Conservation (phyloP, 2,888 invertebrate species). For the Schizotus pectinicornis region DNA sequence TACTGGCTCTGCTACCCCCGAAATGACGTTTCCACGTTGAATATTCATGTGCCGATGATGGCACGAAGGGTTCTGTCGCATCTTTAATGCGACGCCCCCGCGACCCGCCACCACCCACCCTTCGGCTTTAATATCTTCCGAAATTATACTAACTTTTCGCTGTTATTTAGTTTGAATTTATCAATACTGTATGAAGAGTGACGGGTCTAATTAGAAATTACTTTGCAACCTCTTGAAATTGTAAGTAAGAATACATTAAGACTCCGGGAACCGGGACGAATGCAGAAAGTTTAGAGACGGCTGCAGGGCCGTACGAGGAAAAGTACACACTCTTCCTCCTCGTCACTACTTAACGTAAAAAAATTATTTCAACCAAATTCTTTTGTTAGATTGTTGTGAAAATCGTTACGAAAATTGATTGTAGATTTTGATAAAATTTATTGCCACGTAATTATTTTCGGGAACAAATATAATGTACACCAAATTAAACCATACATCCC, state of each 20-base stretch:
- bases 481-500: too few species aligned
- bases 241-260: slow-evolving; percentile 31
- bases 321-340: too few species aligned
- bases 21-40: slow-evolving; percentile 52
- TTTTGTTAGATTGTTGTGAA: too few species aligned
- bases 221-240: slow-evolving; percentile 32
- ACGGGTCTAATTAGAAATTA: slow-evolving; percentile 35
- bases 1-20: slow-evolving; percentile 45
- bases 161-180: slow-evolving; percentile 41
- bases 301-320: not conserved
- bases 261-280: not conserved
- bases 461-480: too few species aligned
- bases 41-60: slow-evolving; percentile 52
- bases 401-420: too few species aligned
- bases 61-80: slow-evolving; percentile 45
- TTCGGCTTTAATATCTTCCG: slow-evolving; percentile 41
- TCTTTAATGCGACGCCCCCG: slow-evolving; percentile 39
- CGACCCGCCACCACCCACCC: slow-evolving; percentile 25
- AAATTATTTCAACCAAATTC: too few species aligned
- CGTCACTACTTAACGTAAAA: too few species aligned
- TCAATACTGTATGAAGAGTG: slow-evolving; percentile 39
- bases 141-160: slow-evolving; percentile 41
- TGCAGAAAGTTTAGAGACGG: not conserved
- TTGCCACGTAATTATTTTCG: too few species aligned
- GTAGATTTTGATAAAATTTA: slow-evolving; percentile 1